Base-by-base conservation (phyloP, 1,140 invertebrate species). In the Eumaeus atala region DNA sequence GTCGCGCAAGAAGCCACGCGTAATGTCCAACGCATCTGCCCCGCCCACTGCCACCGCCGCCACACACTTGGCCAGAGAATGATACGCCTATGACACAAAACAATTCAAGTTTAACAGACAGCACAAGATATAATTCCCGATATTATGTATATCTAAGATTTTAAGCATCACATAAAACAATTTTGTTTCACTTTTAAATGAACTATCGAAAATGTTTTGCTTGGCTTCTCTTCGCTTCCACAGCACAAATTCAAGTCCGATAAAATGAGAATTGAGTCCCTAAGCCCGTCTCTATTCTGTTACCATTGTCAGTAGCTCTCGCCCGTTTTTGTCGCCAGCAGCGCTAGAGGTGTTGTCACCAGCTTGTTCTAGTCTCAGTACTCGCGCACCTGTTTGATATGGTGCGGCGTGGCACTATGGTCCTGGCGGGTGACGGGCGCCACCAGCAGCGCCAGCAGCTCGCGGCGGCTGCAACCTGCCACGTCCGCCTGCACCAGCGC, bases 11-110 rank as follows among this genome's bases (percentile, higher is more conserved):
- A 98, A 96, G 59, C 94, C 92, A 53, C 93, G 91, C 14, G 97
- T 95, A 51, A 98, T 92, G n/a, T 91, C 90, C 17, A 94, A 84
- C 18, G 94, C 94, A 73, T 94, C 94, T 87, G 91, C 93, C 77
- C 91, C 93, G 66, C 91, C 93, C 33, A 96, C 91, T 9, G 96
- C 96, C 28, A 98, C 90, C 0, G 96, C 96, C 9, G 97, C 96
- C 38, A 98, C 95, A 87, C 96, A 98, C 84, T 98, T 98, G 0
- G 97, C 97, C 58, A 98, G 91, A 7, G 95, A 97, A 83, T 96
- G 94, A 83, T 94, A 96, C 18, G 95, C 96, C 90, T 95, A 91
- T 54, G 34, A 2, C 21, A 28, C 21, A 28, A 28, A 5, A 9
- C 21, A 48, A 38, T 35, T 37, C 18, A 44, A 55, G 35, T 37